Evolutionary conservation across 2,113 vertebrate species (phyloP).

Genomic region (Larimichthys crocea): DNA sequence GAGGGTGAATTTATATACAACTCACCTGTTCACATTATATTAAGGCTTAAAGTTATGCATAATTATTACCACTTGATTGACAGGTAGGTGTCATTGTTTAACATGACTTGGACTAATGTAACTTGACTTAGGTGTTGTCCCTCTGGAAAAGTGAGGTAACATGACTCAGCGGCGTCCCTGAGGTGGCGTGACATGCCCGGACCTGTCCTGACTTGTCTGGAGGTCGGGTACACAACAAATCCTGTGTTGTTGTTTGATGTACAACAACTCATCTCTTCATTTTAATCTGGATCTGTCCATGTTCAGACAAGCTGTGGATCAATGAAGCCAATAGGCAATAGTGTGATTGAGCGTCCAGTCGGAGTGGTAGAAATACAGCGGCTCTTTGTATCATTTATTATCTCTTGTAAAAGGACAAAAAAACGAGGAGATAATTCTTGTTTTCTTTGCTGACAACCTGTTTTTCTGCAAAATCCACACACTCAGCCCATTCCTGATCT

Average conservation of each 20-base stretch:
- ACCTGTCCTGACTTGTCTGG: conserved; percentile 45
- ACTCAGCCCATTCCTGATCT: conserved; percentile 6
- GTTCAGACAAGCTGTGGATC: not conserved
- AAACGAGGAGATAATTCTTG: not conserved
- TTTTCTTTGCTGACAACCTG: not conserved
- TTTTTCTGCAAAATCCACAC: conserved; percentile 8
- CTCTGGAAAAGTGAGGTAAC: not conserved
- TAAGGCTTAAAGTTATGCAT: too few species aligned
- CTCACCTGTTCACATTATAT: too few species aligned
- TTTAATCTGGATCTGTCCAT: too few species aligned
- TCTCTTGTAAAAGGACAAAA: not conserved
- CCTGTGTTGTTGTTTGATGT: not conserved
- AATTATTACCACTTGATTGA: too few species aligned
- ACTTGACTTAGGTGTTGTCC: not conserved
- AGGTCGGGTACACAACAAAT: conserved; percentile 21
- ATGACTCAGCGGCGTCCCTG: not conserved
- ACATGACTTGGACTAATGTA: not conserved
- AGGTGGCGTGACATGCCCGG: conserved; percentile 21
- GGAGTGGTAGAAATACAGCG: not conserved
- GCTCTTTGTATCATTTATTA: not conserved
- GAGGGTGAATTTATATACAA: too few species aligned
- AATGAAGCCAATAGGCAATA: not conserved
- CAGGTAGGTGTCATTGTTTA: too few species aligned
- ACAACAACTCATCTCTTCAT: not conserved
- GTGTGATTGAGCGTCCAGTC: too few species aligned